Evolutionary conservation across 1,140 invertebrate genomes (phyloP).

Genomic region (Drosophila ogumai): DNA sequence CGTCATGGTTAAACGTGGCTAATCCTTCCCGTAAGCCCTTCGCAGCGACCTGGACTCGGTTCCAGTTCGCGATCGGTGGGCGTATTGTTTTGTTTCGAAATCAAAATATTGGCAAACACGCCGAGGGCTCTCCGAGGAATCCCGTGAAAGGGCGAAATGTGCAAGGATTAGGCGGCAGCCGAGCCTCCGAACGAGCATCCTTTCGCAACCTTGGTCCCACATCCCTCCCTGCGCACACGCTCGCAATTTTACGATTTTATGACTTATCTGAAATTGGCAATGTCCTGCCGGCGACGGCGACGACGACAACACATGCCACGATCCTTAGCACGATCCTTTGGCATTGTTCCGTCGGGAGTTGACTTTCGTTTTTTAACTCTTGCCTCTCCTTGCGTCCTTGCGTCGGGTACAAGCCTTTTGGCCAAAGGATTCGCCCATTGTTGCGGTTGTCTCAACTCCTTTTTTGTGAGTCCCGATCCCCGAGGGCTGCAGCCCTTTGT

Average conservation of each 20-base stretch:
- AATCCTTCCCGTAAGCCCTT: constrained; percentile 76
- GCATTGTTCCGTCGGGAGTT: constrained; percentile 51
- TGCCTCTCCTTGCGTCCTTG: constrained; percentile 13
- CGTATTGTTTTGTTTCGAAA: constrained; percentile 81
- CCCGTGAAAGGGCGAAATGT: constrained; percentile 44
- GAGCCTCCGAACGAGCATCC: constrained; percentile 45
- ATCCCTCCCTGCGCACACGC: constrained; percentile 49
- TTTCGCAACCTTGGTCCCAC: constrained; percentile 64
- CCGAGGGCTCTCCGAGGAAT: constrained; percentile 32
- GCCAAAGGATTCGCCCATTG: constrained; percentile 49
- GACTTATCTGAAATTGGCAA: constrained; percentile 25
- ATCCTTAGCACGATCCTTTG: constrained; percentile 43
- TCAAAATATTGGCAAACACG: constrained; percentile 81
- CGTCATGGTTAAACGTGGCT: constrained; percentile 78
- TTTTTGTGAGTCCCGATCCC: constrained; percentile 42
- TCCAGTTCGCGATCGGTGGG: constrained; percentile 43
- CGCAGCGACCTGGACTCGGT: constrained; percentile 42
- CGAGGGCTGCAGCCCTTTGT: constrained; percentile 62
- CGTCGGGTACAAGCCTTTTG: constrained; percentile 24
- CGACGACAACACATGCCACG: constrained; percentile 32
- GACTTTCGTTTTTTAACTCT: constrained; percentile 74
- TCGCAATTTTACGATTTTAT: constrained; percentile 62
- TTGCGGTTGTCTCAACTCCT: constrained; percentile 73
- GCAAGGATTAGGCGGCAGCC: constrained; percentile 59
- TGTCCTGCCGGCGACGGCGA: background rate